These are phyloP conservation scores for Rynchops niger DNA, from an alignment of 2,113 vertebrate genomes.

Conservation along the genomic window DNA sequence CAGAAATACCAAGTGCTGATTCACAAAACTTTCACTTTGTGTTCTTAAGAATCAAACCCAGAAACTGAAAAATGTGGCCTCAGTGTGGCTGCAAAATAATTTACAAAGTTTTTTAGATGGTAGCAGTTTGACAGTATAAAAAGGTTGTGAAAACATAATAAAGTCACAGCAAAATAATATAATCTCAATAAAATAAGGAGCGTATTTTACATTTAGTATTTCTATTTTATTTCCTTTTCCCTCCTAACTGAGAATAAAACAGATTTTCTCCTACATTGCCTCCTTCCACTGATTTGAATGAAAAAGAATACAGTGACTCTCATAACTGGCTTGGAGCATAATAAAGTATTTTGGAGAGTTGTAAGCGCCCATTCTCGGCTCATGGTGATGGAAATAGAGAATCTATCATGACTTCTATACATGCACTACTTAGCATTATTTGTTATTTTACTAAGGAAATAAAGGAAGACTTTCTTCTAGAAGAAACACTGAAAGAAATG, in stretches of 20 bases:
- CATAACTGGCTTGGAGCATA: neutral
- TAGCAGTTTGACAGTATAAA: neutral
- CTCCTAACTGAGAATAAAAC: neutral
- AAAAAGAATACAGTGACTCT: neutral
- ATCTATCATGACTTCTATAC: neutral
- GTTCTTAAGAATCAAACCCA: neutral
- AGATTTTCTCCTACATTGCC: neutral
- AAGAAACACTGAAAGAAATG: neutral
- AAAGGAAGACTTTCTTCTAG: neutral
- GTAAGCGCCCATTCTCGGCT: neutral
- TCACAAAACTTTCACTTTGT: neutral
- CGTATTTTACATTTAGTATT: neutral
- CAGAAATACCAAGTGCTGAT: neutral
- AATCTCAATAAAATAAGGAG: neutral
- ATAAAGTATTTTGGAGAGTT: neutral
- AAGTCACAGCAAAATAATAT: neutral
- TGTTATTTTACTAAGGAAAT: neutral
- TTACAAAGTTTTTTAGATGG: neutral
- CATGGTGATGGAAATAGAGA: neutral
- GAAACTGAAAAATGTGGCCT: neutral
- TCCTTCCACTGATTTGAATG: neutral
- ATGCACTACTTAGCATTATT: neutral
- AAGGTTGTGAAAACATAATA: neutral
- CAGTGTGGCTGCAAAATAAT: neutral
- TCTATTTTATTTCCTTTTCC: neutral